phyloP scores from a whole-genome alignment of 2,797 vertebrate species.

The Microchirus variegatus region DNA sequence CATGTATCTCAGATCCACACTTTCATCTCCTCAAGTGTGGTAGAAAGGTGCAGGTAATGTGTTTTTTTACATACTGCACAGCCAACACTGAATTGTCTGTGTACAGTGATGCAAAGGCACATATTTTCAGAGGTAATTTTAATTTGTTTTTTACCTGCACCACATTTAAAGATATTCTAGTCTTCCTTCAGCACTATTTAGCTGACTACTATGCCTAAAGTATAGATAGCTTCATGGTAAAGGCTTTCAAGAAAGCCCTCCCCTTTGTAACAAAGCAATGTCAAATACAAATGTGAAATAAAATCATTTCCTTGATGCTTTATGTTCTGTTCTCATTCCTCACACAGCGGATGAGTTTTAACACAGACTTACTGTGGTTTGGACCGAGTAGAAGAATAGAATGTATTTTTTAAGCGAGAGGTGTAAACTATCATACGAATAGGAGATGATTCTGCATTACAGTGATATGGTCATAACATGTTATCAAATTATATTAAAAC shows the following conservation, averaged over 20 bases:
- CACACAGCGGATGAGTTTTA: too few species aligned
- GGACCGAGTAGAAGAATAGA: too few species aligned
- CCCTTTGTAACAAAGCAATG: conserved; percentile 33
- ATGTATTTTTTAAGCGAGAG: too few species aligned
- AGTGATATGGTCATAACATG: too few species aligned
- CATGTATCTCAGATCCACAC: neutral
- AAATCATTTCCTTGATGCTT: conserved; percentile 26
- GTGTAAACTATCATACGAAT: too few species aligned
- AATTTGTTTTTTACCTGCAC: conserved; percentile 5
- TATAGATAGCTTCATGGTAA: conserved; percentile 6
- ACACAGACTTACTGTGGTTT: too few species aligned
- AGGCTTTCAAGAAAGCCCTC: conserved; percentile 5
- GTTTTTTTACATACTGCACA: too few species aligned
- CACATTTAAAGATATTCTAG: neutral
- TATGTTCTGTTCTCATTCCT: neutral
- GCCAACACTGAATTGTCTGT: conserved; percentile 20
- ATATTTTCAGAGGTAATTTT: neutral
- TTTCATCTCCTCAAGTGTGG: neutral
- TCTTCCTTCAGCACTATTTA: conserved; percentile 9
- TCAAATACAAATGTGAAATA: conserved; percentile 48
- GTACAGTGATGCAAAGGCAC: conserved; percentile 10
- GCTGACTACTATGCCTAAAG: neutral
- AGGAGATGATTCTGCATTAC: too few species aligned
- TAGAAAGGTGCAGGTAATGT: neutral
- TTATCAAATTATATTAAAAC: too few species aligned